phyloP scores from a whole-genome alignment of 2,888 invertebrate genomes.

The Rugalucina vietnamica region DNA sequence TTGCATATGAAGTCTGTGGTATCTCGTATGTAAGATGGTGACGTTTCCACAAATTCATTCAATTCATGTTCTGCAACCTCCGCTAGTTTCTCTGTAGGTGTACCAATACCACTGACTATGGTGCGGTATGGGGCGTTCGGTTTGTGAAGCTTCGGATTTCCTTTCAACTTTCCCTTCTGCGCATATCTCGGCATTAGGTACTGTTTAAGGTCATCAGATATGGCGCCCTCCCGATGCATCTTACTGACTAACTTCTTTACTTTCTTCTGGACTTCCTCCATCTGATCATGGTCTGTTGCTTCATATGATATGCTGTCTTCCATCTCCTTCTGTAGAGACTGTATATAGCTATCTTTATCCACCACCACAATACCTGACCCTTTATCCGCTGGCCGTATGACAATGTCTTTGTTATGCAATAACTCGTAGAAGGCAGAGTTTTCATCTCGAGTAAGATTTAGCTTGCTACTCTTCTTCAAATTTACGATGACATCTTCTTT shows the following conservation, averaged over 20 bases:
- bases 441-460: not conserved
- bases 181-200: not conserved
- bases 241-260: not conserved
- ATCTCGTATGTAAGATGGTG: not conserved
- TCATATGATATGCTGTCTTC: not conserved
- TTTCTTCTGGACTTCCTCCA: not conserved
- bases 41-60: not conserved
- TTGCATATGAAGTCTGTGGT: not conserved
- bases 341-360: not conserved
- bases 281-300: not conserved
- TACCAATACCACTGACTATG: not conserved
- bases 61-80: not conserved
- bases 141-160: not conserved
- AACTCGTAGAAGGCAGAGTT: not conserved
- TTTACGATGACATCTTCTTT: not conserved
- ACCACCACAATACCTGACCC: not conserved
- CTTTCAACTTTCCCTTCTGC: not conserved
- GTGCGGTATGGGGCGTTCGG: not conserved
- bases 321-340: not conserved
- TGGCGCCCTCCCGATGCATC: not conserved
- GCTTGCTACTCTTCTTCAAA: not conserved
- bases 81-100: not conserved
- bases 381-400: not conserved
- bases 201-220: not conserved
- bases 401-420: not conserved